Percentiles rank a stretch among this genome's conserved stretches.
Evolutionary conservation across 2,113 vertebrate genomes (phyloP).

Genomic region (Ictalurus furcatus): DNA sequence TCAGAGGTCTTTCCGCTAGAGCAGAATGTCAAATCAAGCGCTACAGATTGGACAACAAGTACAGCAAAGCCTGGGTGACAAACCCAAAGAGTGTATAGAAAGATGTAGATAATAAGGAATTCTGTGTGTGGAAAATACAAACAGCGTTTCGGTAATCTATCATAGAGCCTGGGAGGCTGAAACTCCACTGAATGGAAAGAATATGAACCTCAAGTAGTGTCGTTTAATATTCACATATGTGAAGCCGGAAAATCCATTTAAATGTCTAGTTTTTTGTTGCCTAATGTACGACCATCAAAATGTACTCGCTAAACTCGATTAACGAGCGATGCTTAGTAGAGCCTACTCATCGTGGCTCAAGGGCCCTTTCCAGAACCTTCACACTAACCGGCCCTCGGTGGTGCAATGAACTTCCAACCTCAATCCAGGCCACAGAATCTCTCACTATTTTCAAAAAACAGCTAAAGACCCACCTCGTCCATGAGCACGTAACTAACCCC

Average conservation of each 20-base stretch:
- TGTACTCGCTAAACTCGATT: background rate
- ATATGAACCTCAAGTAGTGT: background rate
- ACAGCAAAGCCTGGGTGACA: constrained; percentile 18
- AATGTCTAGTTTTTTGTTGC: background rate
- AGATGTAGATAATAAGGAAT: background rate
- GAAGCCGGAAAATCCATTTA: background rate
- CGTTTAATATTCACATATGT: background rate
- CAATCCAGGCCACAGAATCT: too few species aligned
- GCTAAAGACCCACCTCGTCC: too few species aligned
- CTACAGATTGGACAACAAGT: constrained; percentile 12
- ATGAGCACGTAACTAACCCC: too few species aligned
- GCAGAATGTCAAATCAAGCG: constrained; percentile 36
- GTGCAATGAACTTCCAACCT: too few species aligned
- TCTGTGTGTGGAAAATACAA: background rate
- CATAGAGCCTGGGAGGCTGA: background rate
- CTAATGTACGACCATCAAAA: background rate
- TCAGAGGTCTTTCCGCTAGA: constrained; percentile 31
- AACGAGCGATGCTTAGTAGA: too few species aligned
- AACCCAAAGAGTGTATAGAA: background rate
- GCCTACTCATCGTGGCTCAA: too few species aligned
- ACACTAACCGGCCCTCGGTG: too few species aligned
- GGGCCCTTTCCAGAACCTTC: too few species aligned
- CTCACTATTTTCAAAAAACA: too few species aligned
- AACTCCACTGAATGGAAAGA: background rate
- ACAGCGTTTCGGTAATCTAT: background rate